Conservation (phyloP, 64 coral and sea anemone species). For the Acropora tenuis region DNA sequence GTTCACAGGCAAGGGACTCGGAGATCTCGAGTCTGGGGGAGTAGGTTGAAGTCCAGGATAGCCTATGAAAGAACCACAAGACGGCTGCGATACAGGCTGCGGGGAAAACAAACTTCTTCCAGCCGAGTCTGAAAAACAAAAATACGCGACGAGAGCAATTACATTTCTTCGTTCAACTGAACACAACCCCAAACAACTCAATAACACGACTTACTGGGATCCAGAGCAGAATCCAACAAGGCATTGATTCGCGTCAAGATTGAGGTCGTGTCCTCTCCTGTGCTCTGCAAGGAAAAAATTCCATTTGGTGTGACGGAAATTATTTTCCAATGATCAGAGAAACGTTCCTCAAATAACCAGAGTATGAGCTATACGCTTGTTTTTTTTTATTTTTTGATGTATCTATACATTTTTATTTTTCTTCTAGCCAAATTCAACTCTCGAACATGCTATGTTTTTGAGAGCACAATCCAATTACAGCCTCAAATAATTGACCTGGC, state of each 20-base stretch:
- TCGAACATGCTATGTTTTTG: no score
- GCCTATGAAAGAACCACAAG: conserved; percentile 1
- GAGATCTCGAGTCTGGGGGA: conserved; percentile 67
- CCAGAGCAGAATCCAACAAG: conserved; percentile 62
- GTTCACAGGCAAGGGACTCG: conserved; percentile 54
- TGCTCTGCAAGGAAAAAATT: conserved; percentile 8
- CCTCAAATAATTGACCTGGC: no score
- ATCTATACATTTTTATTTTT: background rate
- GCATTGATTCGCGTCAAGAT: conserved; percentile 71
- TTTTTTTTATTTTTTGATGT: no score
- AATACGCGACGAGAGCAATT: background rate
- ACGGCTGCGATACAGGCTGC: conserved; percentile 1
- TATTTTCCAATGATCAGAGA: background rate
- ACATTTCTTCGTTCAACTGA: background rate
- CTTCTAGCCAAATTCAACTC: background rate
- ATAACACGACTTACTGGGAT: conserved; percentile 56
- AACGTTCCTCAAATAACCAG: conserved; percentile 2
- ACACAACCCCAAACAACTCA: background rate
- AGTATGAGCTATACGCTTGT: background rate
- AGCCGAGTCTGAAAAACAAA: conserved; percentile 44
- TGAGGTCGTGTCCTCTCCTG: conserved; percentile 52
- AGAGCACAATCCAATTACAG: no score
- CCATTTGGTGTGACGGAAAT: background rate
- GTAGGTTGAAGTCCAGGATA: conserved; percentile 50
- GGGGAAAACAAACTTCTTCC: conserved; percentile 31